These are phyloP conservation scores for Cossypha polioptera DNA, from an alignment of 2,797 vertebrate genomes.

Conservation along the genomic window DNA sequence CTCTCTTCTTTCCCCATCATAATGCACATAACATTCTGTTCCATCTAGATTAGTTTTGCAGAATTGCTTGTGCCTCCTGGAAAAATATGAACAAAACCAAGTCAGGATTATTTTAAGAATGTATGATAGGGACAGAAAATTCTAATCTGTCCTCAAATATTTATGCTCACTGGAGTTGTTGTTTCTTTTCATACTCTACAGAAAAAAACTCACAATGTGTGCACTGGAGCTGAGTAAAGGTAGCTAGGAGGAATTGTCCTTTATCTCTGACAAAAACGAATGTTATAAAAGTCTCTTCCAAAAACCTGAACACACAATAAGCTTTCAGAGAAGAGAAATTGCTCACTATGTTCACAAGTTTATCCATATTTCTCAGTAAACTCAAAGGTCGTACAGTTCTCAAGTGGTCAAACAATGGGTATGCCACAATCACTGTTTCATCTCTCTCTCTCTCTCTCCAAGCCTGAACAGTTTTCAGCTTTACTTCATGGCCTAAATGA, in stretches of 20 bases:
- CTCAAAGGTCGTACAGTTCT: constrained; percentile 38
- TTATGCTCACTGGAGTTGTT: neutral
- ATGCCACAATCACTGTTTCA: neutral
- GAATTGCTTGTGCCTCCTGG: neutral
- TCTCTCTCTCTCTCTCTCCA: neutral
- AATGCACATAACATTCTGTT: neutral
- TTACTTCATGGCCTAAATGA: neutral
- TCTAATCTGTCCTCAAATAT: neutral
- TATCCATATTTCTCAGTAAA: constrained; percentile 34
- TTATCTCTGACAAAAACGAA: constrained; percentile 30
- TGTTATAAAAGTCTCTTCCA: neutral
- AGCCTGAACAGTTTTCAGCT: neutral
- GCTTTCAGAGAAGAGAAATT: constrained; percentile 32
- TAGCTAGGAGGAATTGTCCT: neutral
- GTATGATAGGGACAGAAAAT: neutral
- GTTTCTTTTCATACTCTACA: neutral
- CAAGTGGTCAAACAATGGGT: constrained; percentile 17
- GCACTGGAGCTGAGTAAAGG: neutral
- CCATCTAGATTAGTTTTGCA: neutral
- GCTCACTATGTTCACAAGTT: neutral
- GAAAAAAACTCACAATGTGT: neutral
- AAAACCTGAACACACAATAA: constrained; percentile 27
- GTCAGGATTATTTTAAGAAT: neutral
- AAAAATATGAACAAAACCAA: neutral
- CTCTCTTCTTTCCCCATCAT: neutral